phyloP scores from a whole-genome alignment of 2,113 vertebrate species.

The Trachemys scripta region DNA sequence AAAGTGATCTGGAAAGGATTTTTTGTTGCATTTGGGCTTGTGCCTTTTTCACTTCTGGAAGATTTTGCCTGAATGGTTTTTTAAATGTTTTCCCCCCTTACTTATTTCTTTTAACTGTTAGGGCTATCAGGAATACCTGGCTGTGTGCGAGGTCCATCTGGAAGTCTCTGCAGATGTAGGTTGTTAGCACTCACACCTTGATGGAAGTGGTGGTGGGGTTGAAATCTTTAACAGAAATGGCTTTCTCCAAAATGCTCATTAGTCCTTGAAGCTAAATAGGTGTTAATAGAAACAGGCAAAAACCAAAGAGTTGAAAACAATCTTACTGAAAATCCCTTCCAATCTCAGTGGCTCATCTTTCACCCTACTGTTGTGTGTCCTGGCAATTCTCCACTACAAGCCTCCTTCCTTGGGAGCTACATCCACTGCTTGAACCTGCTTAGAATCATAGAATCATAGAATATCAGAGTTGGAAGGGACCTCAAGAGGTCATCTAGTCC shows the following conservation, averaged over 20 bases:
- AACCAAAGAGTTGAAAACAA: background rate
- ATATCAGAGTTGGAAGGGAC: too few relatives aligned
- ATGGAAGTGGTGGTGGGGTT: background rate
- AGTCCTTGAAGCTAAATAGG: background rate
- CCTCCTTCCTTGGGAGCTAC: background rate
- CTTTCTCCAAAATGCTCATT: background rate
- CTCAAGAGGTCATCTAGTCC: too few relatives aligned
- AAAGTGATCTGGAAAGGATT: background rate
- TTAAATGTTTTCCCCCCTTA: background rate
- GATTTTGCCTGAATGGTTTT: background rate
- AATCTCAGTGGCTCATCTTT: background rate
- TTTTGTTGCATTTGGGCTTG: background rate
- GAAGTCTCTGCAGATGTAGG: background rate
- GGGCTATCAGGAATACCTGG: background rate
- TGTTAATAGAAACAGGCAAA: background rate
- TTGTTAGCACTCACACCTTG: background rate
- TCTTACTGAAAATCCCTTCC: background rate
- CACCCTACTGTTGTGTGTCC: background rate
- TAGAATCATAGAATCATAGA: too few relatives aligned
- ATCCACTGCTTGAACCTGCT: background rate
- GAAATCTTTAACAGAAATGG: background rate
- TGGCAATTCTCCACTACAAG: background rate
- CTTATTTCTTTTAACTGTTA: background rate
- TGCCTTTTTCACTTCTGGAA: background rate
- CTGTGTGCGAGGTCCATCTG: background rate